A percentile compares a stretch with the other conserved stretches of the same genome.
Conservation (phyloP, 2,113 vertebrate genomes). For the Tetraodon nigroviridis region DNA sequence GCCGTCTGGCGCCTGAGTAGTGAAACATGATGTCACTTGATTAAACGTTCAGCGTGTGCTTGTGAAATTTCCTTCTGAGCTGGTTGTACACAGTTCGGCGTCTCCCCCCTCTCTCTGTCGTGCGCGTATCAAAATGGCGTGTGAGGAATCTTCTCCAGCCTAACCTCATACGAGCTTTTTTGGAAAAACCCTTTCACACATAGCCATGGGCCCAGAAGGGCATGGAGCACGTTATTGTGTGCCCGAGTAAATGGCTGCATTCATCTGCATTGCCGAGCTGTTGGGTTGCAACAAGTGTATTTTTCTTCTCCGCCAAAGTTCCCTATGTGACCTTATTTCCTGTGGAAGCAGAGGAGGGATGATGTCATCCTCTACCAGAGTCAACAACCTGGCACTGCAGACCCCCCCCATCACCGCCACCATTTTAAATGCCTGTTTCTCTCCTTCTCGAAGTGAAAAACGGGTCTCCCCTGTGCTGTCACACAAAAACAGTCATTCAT, state of each 20-base stretch:
- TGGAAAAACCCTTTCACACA: conserved; percentile 40
- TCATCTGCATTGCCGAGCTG: conserved; percentile 32
- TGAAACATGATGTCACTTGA: conserved; percentile 50
- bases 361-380: conserved; percentile 67
- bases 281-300: conserved; percentile 32
- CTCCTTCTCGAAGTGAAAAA: conserved; percentile 19
- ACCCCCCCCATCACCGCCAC: background rate
- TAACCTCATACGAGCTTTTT: conserved; percentile 13
- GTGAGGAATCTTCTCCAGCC: no score
- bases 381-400: conserved; percentile 53
- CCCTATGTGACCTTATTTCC: conserved; percentile 77
- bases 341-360: conserved; percentile 61
- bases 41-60: conserved; percentile 16
- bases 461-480: background rate
- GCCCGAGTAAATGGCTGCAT: conserved; percentile 21
- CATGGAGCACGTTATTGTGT: conserved; percentile 10
- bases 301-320: conserved; percentile 59
- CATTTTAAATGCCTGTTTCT: background rate
- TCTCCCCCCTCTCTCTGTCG: background rate
- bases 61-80: no score
- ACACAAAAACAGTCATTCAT: conserved; percentile 25
- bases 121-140: conserved; percentile 1
- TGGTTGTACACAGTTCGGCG: no score
- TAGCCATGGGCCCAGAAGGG: conserved; percentile 24
- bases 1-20: conserved; percentile 44